Percentiles rank a stretch among this genome's conserved stretches.
Conservation (phyloP, 2,113 vertebrate genomes). For the Gymnogyps californianus region DNA sequence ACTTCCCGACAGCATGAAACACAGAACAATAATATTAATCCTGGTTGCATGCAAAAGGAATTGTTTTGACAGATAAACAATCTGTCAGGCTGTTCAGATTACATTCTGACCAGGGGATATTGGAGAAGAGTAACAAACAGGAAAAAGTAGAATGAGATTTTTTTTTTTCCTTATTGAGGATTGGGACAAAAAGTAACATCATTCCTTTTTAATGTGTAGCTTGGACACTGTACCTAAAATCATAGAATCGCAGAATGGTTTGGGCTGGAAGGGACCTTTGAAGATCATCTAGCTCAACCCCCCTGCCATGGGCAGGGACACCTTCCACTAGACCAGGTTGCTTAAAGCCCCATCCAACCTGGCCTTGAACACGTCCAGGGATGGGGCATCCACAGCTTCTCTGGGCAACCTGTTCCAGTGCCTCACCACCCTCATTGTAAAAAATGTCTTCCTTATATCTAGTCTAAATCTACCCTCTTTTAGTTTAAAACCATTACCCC, state of each 20-base stretch:
- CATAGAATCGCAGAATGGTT: background rate
- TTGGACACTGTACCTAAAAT: background rate
- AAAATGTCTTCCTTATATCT: background rate
- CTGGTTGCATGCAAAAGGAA: background rate
- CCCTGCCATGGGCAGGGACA: background rate
- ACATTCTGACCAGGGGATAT: background rate
- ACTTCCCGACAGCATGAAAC: background rate
- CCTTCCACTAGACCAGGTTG: background rate
- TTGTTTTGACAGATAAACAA: background rate
- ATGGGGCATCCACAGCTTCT: background rate
- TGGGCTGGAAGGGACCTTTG: background rate
- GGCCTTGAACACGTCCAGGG: background rate
- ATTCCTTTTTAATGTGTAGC: background rate
- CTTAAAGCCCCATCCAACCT: background rate
- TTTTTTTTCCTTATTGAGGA: background rate
- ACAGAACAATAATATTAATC: background rate
- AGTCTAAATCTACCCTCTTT: background rate
- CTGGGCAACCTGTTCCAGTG: background rate
- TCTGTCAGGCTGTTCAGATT: background rate
- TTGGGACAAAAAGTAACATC: background rate
- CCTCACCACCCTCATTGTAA: background rate
- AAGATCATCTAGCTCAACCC: background rate
- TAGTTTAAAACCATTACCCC: background rate
- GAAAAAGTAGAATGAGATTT: background rate
- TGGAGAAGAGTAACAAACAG: background rate